Evolutionary conservation across 1,140 invertebrate genomes (phyloP), one percentile per base, ranked within the genome.

Genomic region (Temnothorax longispinosus): DNA sequence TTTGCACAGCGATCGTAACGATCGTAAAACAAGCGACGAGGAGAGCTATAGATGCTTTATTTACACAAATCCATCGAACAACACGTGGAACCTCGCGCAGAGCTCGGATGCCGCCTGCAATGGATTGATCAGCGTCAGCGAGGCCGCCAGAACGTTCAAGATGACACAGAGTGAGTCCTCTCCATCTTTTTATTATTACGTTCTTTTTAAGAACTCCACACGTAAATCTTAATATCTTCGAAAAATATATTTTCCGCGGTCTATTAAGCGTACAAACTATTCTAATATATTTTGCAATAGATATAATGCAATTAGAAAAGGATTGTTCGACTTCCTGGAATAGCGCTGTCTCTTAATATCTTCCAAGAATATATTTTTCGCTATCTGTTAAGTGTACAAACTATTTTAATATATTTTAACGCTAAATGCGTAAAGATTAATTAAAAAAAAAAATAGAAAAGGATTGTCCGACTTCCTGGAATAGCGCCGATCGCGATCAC

Each of bases 31-130:
- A 27, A 95, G 95, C 38, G 95, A 97, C 92, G 96, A 97, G 92
- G 96, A 96, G 85, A 95, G 96, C 85, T 97, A 97, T 91, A 95
- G 97, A n/a, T 98, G 97, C 93, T 97, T 97, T 93, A 96, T 97
- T 52, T 97, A 96, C 89, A 96, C 96, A 92, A 95, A 96, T 92
- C 92, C 92, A 52, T 89, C 92, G 41, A 94, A 93, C 85, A 92
- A 92, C 85, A 94, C 89, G 92, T 96, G 87, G 93, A 93, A 88
- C 90, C 96, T 98, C 32, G 97, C 97, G 11, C 97, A 98, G 90
- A 98, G 97, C 10, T 98, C 97, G 0, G 97, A 98, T 90, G 98
- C 98, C 3, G 98, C 97, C 10, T 98, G 98, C 92, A 97, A 96
- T 77, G 98, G 98, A 2, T 95, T 98, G 15, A 95, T 96, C 75